Evolutionary conservation across 2,113 vertebrate species (phyloP).

Genomic region (Pygoscelis antarcticus): DNA sequence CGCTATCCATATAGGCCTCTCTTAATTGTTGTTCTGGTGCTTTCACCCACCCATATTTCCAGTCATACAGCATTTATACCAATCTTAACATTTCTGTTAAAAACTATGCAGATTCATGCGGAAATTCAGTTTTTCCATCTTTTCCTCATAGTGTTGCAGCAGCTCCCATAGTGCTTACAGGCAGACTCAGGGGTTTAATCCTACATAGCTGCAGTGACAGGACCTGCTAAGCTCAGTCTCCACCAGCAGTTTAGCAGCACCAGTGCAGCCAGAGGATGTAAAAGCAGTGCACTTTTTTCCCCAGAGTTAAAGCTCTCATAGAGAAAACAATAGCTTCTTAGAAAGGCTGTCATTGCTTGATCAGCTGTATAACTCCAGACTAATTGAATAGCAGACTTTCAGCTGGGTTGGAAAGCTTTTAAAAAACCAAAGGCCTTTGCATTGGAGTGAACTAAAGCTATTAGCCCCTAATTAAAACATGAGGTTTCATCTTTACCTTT

Average conservation of each 20-base stretch:
- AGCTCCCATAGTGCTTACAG: not conserved
- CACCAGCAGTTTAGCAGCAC: not conserved
- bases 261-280: not conserved
- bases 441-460: constrained; percentile 53
- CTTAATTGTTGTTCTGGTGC: not conserved
- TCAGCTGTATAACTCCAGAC: constrained; percentile 5
- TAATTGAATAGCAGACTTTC: constrained; percentile 37
- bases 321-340: not conserved
- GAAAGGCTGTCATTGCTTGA: not conserved
- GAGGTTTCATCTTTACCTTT: constrained; percentile 62
- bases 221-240: not conserved
- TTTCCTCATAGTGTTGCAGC: not conserved
- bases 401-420: constrained; percentile 30
- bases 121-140: accelerated
- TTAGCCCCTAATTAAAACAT: constrained; percentile 59
- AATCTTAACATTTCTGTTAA: not conserved
- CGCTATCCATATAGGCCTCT: not conserved
- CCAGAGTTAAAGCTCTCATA: not conserved
- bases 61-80: not conserved
- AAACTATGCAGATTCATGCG: not conserved
- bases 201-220: not conserved
- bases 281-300: not conserved
- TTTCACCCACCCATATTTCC: not conserved
- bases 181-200: not conserved
- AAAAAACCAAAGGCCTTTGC: constrained; percentile 27